phyloP scores from a whole-genome alignment of 2,888 invertebrate species.

The Parnassius glacialis region DNA sequence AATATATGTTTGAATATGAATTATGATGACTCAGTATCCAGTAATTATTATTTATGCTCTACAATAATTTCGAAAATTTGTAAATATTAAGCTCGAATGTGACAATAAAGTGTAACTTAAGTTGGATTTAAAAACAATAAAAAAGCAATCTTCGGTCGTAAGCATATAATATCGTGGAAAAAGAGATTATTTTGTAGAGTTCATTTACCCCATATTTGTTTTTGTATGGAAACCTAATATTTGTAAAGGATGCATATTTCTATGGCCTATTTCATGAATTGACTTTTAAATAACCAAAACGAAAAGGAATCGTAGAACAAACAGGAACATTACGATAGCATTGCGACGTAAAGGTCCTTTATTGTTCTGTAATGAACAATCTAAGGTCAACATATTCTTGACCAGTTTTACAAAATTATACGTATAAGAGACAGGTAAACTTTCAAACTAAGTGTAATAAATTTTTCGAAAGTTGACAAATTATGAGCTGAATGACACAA shows the following conservation, averaged over 20 bases:
- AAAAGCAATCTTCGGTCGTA: constrained; percentile 1
- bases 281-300: background rate
- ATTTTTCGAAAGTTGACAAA: constrained; percentile 12
- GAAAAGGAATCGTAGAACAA: constrained; percentile 10
- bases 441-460: background rate
- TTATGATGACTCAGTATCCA: too few relatives aligned
- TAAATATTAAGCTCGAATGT: too few relatives aligned
- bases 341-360: constrained; percentile 40
- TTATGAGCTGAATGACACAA: constrained; percentile 32
- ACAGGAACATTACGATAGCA: constrained; percentile 19
- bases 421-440: background rate
- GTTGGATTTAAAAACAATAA: too few relatives aligned
- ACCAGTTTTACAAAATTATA: constrained; percentile 32
- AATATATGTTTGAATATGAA: constrained; percentile 33
- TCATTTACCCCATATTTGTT: constrained; percentile 42
- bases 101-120: too few relatives aligned
- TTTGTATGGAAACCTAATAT: constrained; percentile 2
- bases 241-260: background rate
- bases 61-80: too few relatives aligned
- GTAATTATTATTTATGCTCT: too few relatives aligned
- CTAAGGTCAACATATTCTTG: constrained; percentile 53
- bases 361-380: constrained; percentile 49
- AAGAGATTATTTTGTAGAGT: constrained; percentile 27
- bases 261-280: background rate
- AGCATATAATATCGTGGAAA: constrained; percentile 11